Evolutionary conservation across 1,140 invertebrate genomes (phyloP).

Genomic region (Zaprionus davidi): DNA sequence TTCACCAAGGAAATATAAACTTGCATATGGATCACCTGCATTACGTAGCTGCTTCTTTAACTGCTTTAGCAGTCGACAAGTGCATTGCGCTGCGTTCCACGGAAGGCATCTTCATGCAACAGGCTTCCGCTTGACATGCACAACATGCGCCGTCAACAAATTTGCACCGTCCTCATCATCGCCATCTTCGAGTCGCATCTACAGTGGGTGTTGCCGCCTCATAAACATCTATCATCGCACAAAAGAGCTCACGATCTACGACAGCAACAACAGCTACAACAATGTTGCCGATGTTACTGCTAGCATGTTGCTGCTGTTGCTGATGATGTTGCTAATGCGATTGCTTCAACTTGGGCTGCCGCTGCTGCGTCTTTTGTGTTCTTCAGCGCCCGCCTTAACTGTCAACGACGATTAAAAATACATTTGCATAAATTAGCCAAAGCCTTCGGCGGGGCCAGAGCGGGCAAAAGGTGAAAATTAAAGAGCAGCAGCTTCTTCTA

Average conservation of each 20-base stretch:
- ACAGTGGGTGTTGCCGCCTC: constrained; percentile 77
- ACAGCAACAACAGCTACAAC: constrained; percentile 12
- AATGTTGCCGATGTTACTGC: constrained; percentile 38
- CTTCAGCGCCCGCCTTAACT: constrained; percentile 72
- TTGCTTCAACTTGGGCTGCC: not conserved
- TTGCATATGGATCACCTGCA: too few relatives aligned
- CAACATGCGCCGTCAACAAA: constrained; percentile 77
- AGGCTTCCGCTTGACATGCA: constrained; percentile 62
- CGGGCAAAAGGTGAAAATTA: constrained; percentile 71
- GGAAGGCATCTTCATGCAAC: not conserved
- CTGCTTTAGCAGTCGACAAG: not conserved
- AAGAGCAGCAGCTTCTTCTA: constrained; percentile 60
- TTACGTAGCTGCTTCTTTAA: not conserved
- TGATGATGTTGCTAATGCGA: constrained; percentile 16
- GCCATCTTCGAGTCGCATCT: constrained; percentile 72
- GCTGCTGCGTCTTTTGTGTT: constrained; percentile 41
- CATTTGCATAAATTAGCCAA: constrained; percentile 83
- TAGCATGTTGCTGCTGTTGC: constrained; percentile 19
- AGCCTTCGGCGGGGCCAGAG: constrained; percentile 29
- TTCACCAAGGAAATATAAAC: too few relatives aligned
- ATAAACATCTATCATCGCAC: constrained; percentile 80
- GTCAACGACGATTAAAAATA: constrained; percentile 83
- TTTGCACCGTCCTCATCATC: constrained; percentile 70
- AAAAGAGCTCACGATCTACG: constrained; percentile 56
- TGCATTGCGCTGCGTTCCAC: not conserved